A percentile compares a stretch with the other conserved stretches of the same genome.
These are phyloP conservation scores for Arctocebus calabarensis DNA, from an alignment of 2,797 vertebrate species.

Conservation along the genomic window DNA sequence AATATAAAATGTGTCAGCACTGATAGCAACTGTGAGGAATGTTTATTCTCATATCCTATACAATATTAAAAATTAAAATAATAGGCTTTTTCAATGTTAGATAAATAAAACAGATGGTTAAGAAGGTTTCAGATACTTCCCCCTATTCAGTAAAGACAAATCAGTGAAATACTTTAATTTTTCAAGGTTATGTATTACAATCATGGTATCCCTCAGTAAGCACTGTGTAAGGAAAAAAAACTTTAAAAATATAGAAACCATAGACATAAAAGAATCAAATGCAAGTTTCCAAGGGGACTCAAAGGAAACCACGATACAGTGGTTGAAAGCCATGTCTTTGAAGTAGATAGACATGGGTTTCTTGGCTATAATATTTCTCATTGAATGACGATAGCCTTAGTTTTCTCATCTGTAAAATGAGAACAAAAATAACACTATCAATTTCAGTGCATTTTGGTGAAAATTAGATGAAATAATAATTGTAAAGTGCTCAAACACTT, in stretches of 20 bases:
- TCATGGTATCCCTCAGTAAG: not conserved
- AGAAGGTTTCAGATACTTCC: constrained; percentile 4
- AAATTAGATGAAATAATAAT: constrained; percentile 53
- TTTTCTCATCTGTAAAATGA: constrained; percentile 55
- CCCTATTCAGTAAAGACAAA: constrained; percentile 28
- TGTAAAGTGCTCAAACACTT: not conserved
- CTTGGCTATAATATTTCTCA: constrained; percentile 22
- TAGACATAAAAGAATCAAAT: constrained; percentile 40
- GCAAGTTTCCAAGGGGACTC: not conserved
- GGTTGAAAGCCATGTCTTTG: not conserved
- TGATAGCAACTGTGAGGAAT: constrained; percentile 58
- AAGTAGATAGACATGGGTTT: not conserved
- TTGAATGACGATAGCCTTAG: not conserved
- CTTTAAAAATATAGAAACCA: constrained; percentile 9
- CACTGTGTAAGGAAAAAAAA: not conserved
- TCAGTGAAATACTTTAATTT: not conserved
- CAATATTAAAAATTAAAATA: constrained; percentile 22
- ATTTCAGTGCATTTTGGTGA: not conserved
- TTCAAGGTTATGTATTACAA: constrained; percentile 47
- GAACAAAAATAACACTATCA: not conserved
- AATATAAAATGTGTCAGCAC: constrained; percentile 54
- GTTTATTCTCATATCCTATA: constrained; percentile 14
- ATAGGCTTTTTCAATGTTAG: not conserved
- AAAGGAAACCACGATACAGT: not conserved
- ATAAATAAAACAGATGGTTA: not conserved